Conservation (phyloP, 2,797 vertebrate species). For the Pseudochirops cupreus region DNA sequence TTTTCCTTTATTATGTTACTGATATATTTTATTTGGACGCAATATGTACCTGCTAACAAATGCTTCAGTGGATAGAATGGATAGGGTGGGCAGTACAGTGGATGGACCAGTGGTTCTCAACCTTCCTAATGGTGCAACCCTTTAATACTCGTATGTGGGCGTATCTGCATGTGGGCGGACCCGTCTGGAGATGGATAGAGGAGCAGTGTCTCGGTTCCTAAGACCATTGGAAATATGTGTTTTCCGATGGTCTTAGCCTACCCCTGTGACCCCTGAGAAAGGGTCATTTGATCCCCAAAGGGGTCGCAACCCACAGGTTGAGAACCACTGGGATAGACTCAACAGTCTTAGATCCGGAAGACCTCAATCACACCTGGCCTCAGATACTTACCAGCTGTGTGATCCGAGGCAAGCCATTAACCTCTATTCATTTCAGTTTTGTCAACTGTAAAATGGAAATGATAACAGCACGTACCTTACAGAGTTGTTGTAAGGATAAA, state of each 20-base stretch:
- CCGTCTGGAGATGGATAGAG: too few relatives aligned
- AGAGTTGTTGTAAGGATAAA: neutral
- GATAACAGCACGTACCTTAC: neutral
- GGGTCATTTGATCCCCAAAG: too few relatives aligned
- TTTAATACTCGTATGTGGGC: too few relatives aligned
- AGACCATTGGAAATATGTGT: too few relatives aligned
- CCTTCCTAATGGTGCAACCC: too few relatives aligned
- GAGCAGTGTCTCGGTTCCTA: too few relatives aligned
- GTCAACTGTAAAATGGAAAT: neutral
- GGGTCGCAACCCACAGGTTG: too few relatives aligned
- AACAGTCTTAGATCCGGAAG: neutral
- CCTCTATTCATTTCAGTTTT: neutral
- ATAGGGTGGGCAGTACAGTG: neutral
- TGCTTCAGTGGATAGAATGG: neutral
- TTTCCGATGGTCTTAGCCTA: too few relatives aligned
- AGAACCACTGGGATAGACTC: too few relatives aligned
- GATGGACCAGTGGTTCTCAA: neutral
- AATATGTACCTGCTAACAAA: neutral
- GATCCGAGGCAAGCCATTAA: neutral
- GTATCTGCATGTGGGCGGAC: too few relatives aligned
- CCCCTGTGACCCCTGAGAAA: too few relatives aligned
- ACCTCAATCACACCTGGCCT: neutral
- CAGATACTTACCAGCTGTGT: neutral
- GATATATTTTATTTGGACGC: neutral
- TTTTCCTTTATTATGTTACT: neutral